These are phyloP conservation scores for Rapana venosa DNA, from an alignment of 2,888 invertebrate species.

Conservation along the genomic window DNA sequence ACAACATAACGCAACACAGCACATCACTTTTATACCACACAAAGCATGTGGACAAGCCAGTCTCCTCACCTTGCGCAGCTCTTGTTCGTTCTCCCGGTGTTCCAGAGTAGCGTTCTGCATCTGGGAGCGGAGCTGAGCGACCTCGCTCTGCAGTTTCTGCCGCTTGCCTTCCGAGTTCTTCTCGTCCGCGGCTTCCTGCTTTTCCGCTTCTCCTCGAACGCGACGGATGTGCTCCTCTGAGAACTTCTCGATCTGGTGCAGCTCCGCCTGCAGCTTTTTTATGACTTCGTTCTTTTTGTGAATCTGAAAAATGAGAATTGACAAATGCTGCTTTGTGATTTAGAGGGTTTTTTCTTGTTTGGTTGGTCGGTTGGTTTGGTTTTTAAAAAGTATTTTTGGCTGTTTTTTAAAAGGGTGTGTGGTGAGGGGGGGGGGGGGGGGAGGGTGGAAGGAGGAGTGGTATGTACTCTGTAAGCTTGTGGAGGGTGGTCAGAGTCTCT, in stretches of 20 bases:
- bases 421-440: too few species aligned
- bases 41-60: too few species aligned
- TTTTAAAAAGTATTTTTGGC: too few species aligned
- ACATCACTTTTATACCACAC: too few species aligned
- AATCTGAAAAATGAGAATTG: slow-evolving; percentile 65
- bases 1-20: too few species aligned
- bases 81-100: slow-evolving; percentile 75
- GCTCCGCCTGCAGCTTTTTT: slow-evolving; percentile 74
- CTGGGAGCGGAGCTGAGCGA: slow-evolving; percentile 72
- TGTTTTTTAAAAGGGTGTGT: too few species aligned
- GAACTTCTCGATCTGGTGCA: slow-evolving; percentile 77
- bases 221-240: slow-evolving; percentile 76
- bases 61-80: slow-evolving; percentile 72
- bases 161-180: slow-evolving; percentile 77
- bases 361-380: too few species aligned
- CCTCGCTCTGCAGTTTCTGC: slow-evolving; percentile 73
- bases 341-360: too few species aligned
- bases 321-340: too few species aligned
- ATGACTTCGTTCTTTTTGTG: slow-evolving; percentile 77
- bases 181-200: slow-evolving; percentile 75
- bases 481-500: too few species aligned
- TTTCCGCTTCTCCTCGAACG: slow-evolving; percentile 74
- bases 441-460: too few species aligned
- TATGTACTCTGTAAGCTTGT: too few species aligned
- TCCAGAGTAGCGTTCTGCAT: slow-evolving; percentile 73